Percentiles rank a stretch among this genome's conserved stretches.
These are phyloP conservation scores for Ursus arctos DNA, from an alignment of 2,113 vertebrate genomes.

Conservation along the genomic window DNA sequence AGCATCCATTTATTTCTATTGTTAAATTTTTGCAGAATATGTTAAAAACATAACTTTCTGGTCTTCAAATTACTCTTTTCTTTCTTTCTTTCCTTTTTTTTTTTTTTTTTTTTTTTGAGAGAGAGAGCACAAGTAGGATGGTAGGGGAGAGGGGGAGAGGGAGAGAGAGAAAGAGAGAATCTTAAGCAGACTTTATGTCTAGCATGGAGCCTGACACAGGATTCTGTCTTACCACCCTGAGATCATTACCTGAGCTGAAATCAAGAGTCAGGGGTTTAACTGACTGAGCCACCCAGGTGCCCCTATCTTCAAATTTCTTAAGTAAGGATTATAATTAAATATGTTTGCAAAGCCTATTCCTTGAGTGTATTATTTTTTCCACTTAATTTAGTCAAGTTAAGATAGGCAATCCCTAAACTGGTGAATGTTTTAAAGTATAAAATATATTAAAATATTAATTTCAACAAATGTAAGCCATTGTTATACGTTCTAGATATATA, in stretches of 20 bases:
- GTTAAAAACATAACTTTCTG: neutral
- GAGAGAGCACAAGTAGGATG: neutral
- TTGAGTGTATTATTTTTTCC: neutral
- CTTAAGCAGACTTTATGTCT: neutral
- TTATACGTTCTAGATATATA: neutral
- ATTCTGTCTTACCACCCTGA: neutral
- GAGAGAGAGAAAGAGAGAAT: neutral
- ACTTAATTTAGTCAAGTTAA: neutral
- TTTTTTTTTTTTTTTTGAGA: too few relatives aligned
- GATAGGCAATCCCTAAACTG: neutral
- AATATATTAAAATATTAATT: neutral
- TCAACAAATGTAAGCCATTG: neutral
- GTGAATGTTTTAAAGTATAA: constrained; percentile 1
- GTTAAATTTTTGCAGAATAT: neutral
- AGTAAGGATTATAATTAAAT: neutral
- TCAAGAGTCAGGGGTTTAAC: neutral
- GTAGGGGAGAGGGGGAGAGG: neutral
- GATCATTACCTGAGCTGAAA: neutral
- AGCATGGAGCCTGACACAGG: neutral
- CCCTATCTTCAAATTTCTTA: neutral
- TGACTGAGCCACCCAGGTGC: neutral
- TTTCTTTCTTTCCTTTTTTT: too few relatives aligned
- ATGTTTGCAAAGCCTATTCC: neutral
- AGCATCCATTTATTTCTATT: neutral
- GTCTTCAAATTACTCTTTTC: neutral